A percentile compares a stretch with the other conserved stretches of the same genome.
phyloP scores from a whole-genome alignment of 2,888 invertebrate species.

The Coelinius sp. region DNA sequence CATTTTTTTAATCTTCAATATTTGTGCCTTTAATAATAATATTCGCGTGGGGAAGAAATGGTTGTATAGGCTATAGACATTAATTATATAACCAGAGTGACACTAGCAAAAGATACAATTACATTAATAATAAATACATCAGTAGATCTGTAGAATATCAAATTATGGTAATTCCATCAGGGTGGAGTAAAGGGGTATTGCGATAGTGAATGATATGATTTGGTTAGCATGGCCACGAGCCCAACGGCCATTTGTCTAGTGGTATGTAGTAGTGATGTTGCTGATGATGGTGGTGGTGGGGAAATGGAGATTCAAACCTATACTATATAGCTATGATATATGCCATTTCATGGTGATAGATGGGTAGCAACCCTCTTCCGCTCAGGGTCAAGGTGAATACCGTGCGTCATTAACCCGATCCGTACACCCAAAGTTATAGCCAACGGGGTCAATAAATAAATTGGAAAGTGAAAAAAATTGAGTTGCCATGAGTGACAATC shows the following conservation, averaged over 20 bases:
- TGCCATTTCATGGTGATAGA: constrained; percentile 23
- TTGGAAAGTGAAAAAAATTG: not conserved
- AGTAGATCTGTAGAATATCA: constrained; percentile 53
- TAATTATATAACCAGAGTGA: constrained; percentile 11
- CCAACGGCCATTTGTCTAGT: constrained; percentile 53
- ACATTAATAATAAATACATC: constrained; percentile 59
- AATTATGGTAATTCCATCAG: constrained; percentile 63
- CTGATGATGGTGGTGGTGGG: too few species aligned
- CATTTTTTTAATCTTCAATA: too few species aligned
- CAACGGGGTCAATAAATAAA: not conserved
- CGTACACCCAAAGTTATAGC: too few species aligned
- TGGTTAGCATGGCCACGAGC: constrained; percentile 49
- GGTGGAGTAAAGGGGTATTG: not conserved
- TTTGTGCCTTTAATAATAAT: too few species aligned
- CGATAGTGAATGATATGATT: constrained; percentile 60
- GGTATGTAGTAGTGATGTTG: too few species aligned
- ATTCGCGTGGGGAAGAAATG: too few species aligned
- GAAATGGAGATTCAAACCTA: constrained; percentile 13
- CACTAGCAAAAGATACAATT: constrained; percentile 36
- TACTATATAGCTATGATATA: constrained; percentile 27
- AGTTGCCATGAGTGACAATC: not conserved
- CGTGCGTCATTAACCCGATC: constrained; percentile 5
- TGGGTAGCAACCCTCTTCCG: constrained; percentile 43
- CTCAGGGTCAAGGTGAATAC: constrained; percentile 58
- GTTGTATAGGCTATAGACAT: too few species aligned